Evolutionary conservation across 1,140 invertebrate genomes (phyloP).

Genomic region (Ectropis grisescens): DNA sequence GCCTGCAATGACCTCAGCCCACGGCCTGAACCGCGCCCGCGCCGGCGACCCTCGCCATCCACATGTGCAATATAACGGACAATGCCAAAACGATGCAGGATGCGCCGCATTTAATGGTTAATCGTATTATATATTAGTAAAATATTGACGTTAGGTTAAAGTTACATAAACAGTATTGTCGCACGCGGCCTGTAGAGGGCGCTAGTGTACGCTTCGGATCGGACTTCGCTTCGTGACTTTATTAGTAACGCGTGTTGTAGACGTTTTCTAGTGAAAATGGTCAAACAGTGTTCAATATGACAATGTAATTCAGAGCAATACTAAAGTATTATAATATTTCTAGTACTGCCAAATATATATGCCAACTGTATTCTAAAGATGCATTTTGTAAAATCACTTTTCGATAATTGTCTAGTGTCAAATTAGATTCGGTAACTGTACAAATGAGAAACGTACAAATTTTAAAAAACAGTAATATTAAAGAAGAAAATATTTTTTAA

Average conservation of each 20-base stretch:
- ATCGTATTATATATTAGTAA: slow-evolving; percentile 66
- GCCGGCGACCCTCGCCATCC: slow-evolving; percentile 17
- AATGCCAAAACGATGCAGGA: slow-evolving; percentile 53
- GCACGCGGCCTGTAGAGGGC: too few species aligned
- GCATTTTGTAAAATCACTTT: slow-evolving; percentile 58
- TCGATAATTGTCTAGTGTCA: slow-evolving; percentile 64
- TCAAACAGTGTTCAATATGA: slow-evolving; percentile 62
- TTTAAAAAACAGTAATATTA: slow-evolving; percentile 59
- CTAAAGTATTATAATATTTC: slow-evolving; percentile 67
- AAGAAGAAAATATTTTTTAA: slow-evolving; percentile 67
- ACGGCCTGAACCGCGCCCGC: slow-evolving; percentile 16
- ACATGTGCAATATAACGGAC: slow-evolving; percentile 58
- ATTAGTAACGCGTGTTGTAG: too few species aligned
- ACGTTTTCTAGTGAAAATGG: too few species aligned
- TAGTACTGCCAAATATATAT: slow-evolving; percentile 68
- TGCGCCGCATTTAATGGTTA: slow-evolving; percentile 47
- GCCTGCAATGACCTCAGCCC: slow-evolving; percentile 66
- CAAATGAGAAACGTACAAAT: slow-evolving; percentile 66
- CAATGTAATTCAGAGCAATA: slow-evolving; percentile 69
- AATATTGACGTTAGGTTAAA: slow-evolving; percentile 64
- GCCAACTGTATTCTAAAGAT: slow-evolving; percentile 64
- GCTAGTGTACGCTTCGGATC: slow-evolving; percentile 45
- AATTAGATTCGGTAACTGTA: slow-evolving; percentile 69
- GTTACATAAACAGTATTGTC: slow-evolving; percentile 61
- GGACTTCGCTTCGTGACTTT: slow-evolving; percentile 39